A percentile compares a stretch with the other conserved stretches of the same genome.
Evolutionary conservation across 1,140 invertebrate genomes (phyloP).

Genomic region (Kradibia gibbosae): DNA sequence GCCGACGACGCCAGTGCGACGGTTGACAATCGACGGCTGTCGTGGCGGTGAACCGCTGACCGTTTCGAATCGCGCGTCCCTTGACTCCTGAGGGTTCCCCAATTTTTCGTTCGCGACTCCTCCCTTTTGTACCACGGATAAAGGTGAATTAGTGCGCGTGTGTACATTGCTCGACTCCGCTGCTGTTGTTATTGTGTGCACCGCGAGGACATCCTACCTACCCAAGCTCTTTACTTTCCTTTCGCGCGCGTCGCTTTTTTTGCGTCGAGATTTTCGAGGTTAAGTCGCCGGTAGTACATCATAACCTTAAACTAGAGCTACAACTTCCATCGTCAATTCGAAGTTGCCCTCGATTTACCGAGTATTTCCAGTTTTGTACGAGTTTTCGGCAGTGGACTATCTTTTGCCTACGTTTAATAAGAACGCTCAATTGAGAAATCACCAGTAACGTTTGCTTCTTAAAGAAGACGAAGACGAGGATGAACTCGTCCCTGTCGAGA

Average conservation of each 20-base stretch:
- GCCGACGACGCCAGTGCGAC: conserved; percentile 47
- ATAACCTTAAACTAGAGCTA: conserved; percentile 62
- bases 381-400: not conserved
- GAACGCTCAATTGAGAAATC: conserved; percentile 5
- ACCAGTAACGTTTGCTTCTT: not conserved
- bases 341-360: too few species aligned
- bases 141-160: not conserved
- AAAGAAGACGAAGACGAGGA: conserved; percentile 52
- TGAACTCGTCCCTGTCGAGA: conserved; percentile 64
- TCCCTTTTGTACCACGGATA: not conserved
- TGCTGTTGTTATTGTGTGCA: not conserved
- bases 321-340: too few species aligned
- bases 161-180: not conserved
- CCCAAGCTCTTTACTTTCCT: not conserved
- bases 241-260: conserved; percentile 34
- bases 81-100: conserved; percentile 35
- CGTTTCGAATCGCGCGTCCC: conserved; percentile 24
- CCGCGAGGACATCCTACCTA: not conserved
- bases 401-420: not conserved
- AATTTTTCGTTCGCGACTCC: not conserved
- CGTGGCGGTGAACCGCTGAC: conserved; percentile 31
- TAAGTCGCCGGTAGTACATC: conserved; percentile 61
- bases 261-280: conserved; percentile 58
- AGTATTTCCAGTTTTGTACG: not conserved
- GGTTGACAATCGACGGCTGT: conserved; percentile 44